phyloP scores from a whole-genome alignment of 2,113 vertebrate genomes.

The Rhea americana region DNA sequence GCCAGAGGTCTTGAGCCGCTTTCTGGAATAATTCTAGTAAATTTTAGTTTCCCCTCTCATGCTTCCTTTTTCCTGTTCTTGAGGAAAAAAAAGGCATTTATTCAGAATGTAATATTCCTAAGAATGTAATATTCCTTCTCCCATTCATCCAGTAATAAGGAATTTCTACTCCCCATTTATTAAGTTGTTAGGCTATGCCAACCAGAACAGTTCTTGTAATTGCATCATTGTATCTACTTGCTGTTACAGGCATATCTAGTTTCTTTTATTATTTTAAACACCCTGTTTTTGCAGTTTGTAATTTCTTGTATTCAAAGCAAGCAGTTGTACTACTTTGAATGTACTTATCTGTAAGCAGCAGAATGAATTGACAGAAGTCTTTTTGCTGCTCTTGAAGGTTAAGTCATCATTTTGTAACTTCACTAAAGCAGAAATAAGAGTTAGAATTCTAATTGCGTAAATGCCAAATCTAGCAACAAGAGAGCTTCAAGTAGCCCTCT shows the following conservation, averaged over 20 bases:
- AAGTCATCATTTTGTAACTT: not conserved
- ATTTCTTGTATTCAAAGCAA: not conserved
- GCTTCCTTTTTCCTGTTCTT: not conserved
- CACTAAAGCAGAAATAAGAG: constrained; percentile 17
- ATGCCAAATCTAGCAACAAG: not conserved
- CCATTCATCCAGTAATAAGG: not conserved
- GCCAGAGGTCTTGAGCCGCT: not conserved
- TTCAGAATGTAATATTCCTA: not conserved
- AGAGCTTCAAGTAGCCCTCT: not conserved
- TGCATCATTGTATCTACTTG: not conserved
- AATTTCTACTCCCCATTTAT: not conserved
- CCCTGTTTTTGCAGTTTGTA: not conserved
- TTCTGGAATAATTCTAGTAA: not conserved
- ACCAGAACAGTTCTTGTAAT: not conserved
- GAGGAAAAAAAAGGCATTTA: not conserved
- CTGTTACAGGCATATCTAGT: not conserved
- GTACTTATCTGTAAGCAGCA: not conserved
- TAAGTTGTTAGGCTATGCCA: not conserved
- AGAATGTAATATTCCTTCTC: not conserved
- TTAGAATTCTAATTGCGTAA: not conserved
- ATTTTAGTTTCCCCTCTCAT: not conserved
- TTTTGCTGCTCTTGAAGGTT: not conserved
- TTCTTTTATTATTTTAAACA: not conserved
- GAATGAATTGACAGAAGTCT: not conserved
- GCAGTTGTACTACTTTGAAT: not conserved